A percentile compares a stretch with the other conserved stretches of the same genome.
These are phyloP conservation scores for Conistra vaccinii DNA, from an alignment of 2,888 invertebrate species.

Conservation along the genomic window DNA sequence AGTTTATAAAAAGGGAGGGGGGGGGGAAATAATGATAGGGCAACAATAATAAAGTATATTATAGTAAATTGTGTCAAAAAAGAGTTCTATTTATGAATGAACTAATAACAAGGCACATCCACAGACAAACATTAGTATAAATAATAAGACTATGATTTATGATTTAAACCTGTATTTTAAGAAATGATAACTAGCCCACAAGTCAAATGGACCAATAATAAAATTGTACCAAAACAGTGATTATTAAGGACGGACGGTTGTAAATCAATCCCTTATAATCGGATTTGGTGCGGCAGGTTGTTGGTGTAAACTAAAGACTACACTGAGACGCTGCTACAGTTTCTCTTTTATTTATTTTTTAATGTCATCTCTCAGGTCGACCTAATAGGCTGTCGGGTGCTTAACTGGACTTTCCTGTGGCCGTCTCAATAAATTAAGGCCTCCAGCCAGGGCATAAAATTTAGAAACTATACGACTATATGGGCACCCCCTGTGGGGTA, in stretches of 20 bases:
- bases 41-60: too few relatives aligned
- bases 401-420: too few relatives aligned
- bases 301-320: slow-evolving; percentile 25
- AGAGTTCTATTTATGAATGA: slow-evolving; percentile 6
- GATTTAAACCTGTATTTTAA: slow-evolving; percentile 32
- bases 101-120: slow-evolving; percentile 3
- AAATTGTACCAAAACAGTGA: slow-evolving; percentile 61
- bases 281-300: slow-evolving; percentile 43
- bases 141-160: slow-evolving; percentile 57
- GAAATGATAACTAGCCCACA: slow-evolving; percentile 31
- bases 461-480: too few relatives aligned
- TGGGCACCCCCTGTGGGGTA: too few relatives aligned
- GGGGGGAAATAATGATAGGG: too few relatives aligned
- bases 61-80: too few relatives aligned
- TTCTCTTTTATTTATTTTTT: too few relatives aligned
- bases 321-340: slow-evolving; percentile 5
- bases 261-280: slow-evolving; percentile 67
- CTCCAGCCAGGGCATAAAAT: too few relatives aligned
- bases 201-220: slow-evolving; percentile 48
- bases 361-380: too few relatives aligned
- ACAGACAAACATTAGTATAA: slow-evolving; percentile 33
- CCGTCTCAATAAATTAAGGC: too few relatives aligned
- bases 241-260: slow-evolving; percentile 44
- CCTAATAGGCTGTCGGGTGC: too few relatives aligned
- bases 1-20: too few relatives aligned